Evolutionary conservation across 2,888 invertebrate species (phyloP), one percentile per base, ranked within the genome.

Genomic region (Plutella xylostella): DNA sequence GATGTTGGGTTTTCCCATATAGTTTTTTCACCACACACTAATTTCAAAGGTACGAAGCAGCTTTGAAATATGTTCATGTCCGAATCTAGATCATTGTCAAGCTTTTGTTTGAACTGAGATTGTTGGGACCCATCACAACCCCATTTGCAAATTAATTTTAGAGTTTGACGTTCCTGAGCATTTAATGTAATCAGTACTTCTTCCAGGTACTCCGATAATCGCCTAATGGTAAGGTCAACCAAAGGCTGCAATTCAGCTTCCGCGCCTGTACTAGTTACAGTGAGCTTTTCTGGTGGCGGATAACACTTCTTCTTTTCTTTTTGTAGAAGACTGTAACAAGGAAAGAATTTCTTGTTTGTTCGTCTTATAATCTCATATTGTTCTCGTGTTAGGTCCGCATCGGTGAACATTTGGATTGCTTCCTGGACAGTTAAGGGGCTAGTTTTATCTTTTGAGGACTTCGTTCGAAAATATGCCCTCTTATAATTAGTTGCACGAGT

Each of bases 41-140:
- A 17, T 19, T 44, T 40, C 11, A 54, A 18, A 25, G 47, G 49
- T 3, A 53, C 51, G 14, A 53, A 11, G n/a, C 42, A 52, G 12
- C 47, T 45, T 45, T 54, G 58, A 51, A 67, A 69, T 22, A 68
- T 55, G 47, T 54, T 53, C 2, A 57, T 52, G 45, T 63, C 60
- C 38, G 48, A 44, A 19, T 58, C 54, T 1, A 30, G 28, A 6
- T 22, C 14, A 45, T 56, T 53, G 17, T 45, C 9, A 48, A 61
- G 56, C 47, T 54, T 56, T 46, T 59, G 55, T 48, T 64, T 60
- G 41, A 47, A 61, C 35, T 58, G 50, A 7, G 49, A 17, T 45
- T 60, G 58, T 22, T 57, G 55, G 1, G 57, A 60, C 3, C 58
- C 59, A 45, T 60, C 60, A 48, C 56, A 59, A 12, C 56, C 57